Base-by-base conservation (phyloP, 2,888 invertebrate species). In the Zonitis immaculata region DNA sequence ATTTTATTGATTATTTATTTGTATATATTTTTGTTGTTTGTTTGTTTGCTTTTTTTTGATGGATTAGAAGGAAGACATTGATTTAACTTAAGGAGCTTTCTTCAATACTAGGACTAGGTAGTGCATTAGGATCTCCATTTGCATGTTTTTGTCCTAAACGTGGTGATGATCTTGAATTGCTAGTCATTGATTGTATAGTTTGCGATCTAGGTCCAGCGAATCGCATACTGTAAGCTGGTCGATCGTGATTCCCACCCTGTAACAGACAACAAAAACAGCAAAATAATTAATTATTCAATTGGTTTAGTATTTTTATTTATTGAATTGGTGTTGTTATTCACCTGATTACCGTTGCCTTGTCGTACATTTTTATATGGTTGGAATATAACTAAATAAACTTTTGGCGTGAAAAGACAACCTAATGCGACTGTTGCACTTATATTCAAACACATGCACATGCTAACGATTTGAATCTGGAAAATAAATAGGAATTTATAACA, bases 351-450 rank as follows among this genome's bases (percentile, higher is more conserved):
- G 57, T 78, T 78, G 26, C 77, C 78, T 59, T 81, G 82, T 6
- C 88, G 80, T 2, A 87, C 85, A 69, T 89, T 90, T 71, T 89
- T 89, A 73, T 87, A 86, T 0, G 89, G 89, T 72, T 89, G 88
- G 68, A 87, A 87, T 9, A 89, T 76, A 11, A 89, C 86, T 59
- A 90, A 82, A 74, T 89, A 89, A 18, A 89, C 82, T 74, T 89
- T 89, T 1, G 88, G 88, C 0, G 84, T 83, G 72, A 89, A 88
- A 32, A 89, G 79, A 66, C 89, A 89, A 47, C 85, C 82, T 18
- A 89, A 78, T 1, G 86, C 85, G 7, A 88, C 88, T 0, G 87
- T 85, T 43, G 88, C 88, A 66, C 87, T 88, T 62, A 89, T 82
- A 67, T 84, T 88, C 57, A 89, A 80, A 68, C 88, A 88, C 83